Conservation (phyloP, 1,140 invertebrate genomes). For the Vollenhovia emeryi region DNA sequence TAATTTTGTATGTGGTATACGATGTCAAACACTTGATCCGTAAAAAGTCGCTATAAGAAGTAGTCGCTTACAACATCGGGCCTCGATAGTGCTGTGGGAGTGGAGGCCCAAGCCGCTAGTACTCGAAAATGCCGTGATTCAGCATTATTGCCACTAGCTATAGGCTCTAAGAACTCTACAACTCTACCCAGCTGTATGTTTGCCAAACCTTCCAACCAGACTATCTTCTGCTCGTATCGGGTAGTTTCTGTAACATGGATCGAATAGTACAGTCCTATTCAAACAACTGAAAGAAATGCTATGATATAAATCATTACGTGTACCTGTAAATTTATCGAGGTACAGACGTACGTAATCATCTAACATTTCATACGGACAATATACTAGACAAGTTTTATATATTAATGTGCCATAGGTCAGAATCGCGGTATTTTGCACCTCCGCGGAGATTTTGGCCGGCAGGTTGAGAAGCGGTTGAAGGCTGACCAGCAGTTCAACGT, state of each 20-base stretch:
- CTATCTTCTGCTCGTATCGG: conserved; percentile 88
- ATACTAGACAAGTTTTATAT: conserved; percentile 87
- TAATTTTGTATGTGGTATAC: not conserved
- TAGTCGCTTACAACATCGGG: conserved; percentile 85
- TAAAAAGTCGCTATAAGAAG: not conserved
- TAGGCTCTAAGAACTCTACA: conserved; percentile 87
- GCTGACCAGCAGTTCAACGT: conserved; percentile 85
- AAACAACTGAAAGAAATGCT: not conserved
- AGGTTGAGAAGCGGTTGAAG: conserved; percentile 86
- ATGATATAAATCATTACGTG: conserved; percentile 27
- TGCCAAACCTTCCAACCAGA: conserved; percentile 89
- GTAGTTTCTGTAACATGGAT: conserved; percentile 85
- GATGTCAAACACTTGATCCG: not conserved
- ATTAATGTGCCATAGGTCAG: conserved; percentile 90
- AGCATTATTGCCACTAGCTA: conserved; percentile 84
- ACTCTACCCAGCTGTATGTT: conserved; percentile 88
- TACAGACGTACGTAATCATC: conserved; percentile 90
- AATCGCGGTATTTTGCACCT: conserved; percentile 89
- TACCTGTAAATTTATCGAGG: conserved; percentile 88
- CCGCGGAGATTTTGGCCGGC: conserved; percentile 78
- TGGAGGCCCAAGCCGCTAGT: conserved; percentile 87
- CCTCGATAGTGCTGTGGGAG: conserved; percentile 85
- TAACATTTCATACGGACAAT: conserved; percentile 88
- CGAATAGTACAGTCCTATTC: conserved; percentile 47
- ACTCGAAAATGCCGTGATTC: conserved; percentile 86